Evolutionary conservation across 2,888 invertebrate genomes (phyloP).

Genomic region (Plusia festucae): DNA sequence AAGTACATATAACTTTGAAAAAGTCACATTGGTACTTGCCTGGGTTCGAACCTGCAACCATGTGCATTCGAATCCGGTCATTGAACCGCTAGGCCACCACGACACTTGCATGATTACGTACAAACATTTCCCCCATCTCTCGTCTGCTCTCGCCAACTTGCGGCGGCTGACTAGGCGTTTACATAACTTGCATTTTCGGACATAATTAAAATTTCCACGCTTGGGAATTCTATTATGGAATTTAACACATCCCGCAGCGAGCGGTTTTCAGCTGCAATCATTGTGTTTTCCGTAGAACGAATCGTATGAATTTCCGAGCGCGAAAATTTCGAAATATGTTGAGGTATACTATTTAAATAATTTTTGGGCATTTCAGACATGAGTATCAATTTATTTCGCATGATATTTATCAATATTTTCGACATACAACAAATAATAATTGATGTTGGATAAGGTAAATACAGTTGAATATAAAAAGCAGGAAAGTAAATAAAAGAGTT

Average conservation of each 20-base stretch:
- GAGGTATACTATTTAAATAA: background rate
- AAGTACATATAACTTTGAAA: too few species aligned
- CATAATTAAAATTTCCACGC: conserved; percentile 74
- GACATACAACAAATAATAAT: too few species aligned
- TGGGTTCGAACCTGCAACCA: too few species aligned
- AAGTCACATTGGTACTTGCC: too few species aligned
- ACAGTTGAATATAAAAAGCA: too few species aligned
- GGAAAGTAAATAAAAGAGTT: too few species aligned
- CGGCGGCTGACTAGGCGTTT: conserved; percentile 64
- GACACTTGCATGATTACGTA: conserved; percentile 1
- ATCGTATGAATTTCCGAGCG: conserved; percentile 40
- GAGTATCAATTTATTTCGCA: background rate
- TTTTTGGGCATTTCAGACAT: background rate
- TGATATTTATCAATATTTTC: background rate
- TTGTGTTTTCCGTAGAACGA: conserved; percentile 42
- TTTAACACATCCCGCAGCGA: conserved; percentile 59
- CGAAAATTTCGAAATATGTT: conserved; percentile 25
- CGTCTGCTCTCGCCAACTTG: conserved; percentile 45
- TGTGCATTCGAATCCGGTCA: too few species aligned
- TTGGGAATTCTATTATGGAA: conserved; percentile 70
- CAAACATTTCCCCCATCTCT: conserved; percentile 34
- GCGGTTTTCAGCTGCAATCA: conserved; percentile 48
- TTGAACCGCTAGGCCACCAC: too few species aligned
- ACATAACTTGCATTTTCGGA: conserved; percentile 70
- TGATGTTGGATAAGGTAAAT: too few species aligned